Base-by-base conservation (phyloP, 2,113 vertebrate genomes). In the Hippocampus guttulatus region DNA sequence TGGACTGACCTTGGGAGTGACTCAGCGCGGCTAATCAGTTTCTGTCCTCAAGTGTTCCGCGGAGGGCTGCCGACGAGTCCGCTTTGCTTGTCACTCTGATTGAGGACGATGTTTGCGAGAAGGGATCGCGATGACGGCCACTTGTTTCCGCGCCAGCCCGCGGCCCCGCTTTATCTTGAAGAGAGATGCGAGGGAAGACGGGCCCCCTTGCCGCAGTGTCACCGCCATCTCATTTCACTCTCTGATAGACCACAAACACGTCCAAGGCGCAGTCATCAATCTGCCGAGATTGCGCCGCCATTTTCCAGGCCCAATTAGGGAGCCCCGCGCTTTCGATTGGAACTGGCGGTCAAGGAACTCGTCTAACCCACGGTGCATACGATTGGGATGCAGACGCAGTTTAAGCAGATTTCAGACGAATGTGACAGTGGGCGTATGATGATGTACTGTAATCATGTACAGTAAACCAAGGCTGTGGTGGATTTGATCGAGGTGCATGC, bases 201-300 rank as follows among this genome's bases (percentile, higher is more conserved):
- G 68, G 82, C 82, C 76, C 80, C 77, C 68, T 79, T 78, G 82
- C 81, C 72, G 75, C 74, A 74, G 74, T 80, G 75, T 84, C 81
- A 83, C 81, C 69, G 81, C 75, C 79, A 85, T 91, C 88, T 90
- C 89, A 89, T 92, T 92, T 91, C 87, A 90, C 88, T 90, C 87
- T 90, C 88, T 91, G 87, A 90, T 90, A 90, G 91, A 91, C 88
- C 90, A 89, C 87, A 89, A 89, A 90, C 85, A 83, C 79, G 76
- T 84, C 79, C 8, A 23, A 74, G 79, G 75, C 69, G 85, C 76
- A 84, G 82, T 90, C 90, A 90, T 90, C 86, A 90, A 87, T 91
- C 90, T 87, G 78, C 51, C 64, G 70, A 83, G 85, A 88, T 88
- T 86, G 89, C 84, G 82, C 81, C 74, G 77, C 66, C 83, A 78